phyloP scores from a whole-genome alignment of 2,113 vertebrate species.

The Pantherophis guttatus region DNA sequence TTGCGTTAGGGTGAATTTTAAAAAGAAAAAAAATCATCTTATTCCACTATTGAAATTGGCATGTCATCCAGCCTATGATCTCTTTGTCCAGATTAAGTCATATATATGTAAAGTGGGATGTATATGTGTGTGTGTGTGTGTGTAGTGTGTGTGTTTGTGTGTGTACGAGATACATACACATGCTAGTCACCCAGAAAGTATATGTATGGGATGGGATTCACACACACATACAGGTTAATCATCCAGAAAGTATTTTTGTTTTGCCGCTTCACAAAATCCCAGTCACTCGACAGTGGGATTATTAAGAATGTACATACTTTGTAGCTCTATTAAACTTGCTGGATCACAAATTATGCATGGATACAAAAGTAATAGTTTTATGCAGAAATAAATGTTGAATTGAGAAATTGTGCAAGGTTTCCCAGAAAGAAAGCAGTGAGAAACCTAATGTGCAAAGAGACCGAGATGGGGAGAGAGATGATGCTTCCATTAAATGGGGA shows the following conservation, averaged over 20 bases:
- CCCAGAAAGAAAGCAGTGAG: background rate
- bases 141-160: background rate
- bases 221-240: background rate
- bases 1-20: background rate
- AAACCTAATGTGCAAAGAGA: background rate
- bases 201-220: background rate
- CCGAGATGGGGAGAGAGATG: background rate
- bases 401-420: background rate
- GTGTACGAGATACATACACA: background rate
- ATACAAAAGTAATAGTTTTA: background rate
- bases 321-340: background rate
- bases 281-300: background rate
- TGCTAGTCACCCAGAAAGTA: background rate
- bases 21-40: background rate
- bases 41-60: background rate
- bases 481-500: background rate
- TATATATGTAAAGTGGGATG: background rate
- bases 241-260: background rate
- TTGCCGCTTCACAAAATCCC: background rate
- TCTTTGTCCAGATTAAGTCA: background rate
- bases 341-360: background rate
- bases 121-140: background rate
- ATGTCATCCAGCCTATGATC: background rate
- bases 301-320: background rate
- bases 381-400: background rate